A percentile compares a stretch with the other conserved stretches of the same genome.
Evolutionary conservation across 2,888 invertebrate genomes (phyloP).

Genomic region (Xestia xanthographa): DNA sequence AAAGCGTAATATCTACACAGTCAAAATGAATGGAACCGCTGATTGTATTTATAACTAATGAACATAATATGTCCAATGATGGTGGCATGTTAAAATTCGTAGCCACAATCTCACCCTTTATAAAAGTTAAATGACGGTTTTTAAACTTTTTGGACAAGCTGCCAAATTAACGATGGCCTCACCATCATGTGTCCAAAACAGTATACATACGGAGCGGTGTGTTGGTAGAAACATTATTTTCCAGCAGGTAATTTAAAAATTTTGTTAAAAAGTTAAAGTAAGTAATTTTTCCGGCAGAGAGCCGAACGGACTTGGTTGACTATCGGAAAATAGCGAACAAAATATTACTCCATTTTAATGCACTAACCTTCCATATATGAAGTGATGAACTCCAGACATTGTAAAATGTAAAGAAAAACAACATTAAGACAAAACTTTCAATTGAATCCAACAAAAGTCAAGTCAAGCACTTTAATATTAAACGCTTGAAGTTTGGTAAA

Average conservation of each 20-base stretch:
- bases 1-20: not conserved
- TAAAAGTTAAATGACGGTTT: not conserved
- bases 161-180: slow-evolving; percentile 11
- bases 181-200: not conserved
- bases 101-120: not conserved
- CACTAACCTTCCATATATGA: not conserved
- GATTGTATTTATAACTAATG: not conserved
- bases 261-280: slow-evolving; percentile 13
- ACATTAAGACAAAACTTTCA: slow-evolving; percentile 46
- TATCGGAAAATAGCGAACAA: slow-evolving; percentile 17
- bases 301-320: not conserved
- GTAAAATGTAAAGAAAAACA: slow-evolving; percentile 21
- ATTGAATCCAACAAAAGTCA: slow-evolving; percentile 62
- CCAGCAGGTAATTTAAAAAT: not conserved
- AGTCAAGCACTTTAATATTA: slow-evolving; percentile 57
- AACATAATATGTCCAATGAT: not conserved
- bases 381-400: not conserved
- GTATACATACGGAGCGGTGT: not conserved
- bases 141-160: not conserved
- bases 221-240: slow-evolving; percentile 26
- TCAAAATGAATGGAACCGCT: not conserved
- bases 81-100: not conserved
- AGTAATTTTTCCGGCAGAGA: not conserved
- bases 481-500: slow-evolving; percentile 71
- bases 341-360: slow-evolving; percentile 8